These are phyloP conservation scores for Plebejus anna DNA, from an alignment of 2,888 invertebrate genomes.

Conservation along the genomic window DNA sequence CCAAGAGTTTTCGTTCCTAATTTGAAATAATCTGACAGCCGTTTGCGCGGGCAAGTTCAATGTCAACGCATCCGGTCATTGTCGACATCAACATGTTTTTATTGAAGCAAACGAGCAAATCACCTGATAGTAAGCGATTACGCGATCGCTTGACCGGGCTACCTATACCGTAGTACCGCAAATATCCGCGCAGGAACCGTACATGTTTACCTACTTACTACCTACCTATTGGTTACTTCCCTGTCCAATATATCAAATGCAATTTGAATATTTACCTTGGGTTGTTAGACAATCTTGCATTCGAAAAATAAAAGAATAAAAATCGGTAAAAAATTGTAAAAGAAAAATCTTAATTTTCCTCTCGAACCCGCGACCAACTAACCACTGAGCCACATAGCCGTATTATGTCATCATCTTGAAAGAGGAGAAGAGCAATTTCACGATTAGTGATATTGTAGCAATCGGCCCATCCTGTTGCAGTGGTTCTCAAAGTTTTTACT, in stretches of 20 bases:
- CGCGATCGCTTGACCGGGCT: no score
- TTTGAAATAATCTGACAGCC: conserved; percentile 17
- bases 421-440: not conserved
- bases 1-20: not conserved
- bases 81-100: conserved; percentile 3
- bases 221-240: no score
- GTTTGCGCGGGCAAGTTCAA: conserved; percentile 15
- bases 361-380: not conserved
- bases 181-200: no score
- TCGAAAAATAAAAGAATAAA: no score
- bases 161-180: no score
- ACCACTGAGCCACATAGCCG: not conserved
- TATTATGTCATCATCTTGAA: not conserved
- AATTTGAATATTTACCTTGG: no score
- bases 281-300: no score
- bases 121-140: not conserved
- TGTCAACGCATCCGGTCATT: conserved; percentile 10
- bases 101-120: not conserved
- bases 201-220: no score
- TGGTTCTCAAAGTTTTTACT: not conserved
- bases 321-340: no score
- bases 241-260: no score
- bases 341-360: no score
- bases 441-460: conserved; percentile 7
- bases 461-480: conserved; percentile 18